Evolutionary conservation across 2,797 vertebrate species (phyloP).

Genomic region (Spondyliosoma cantharus): DNA sequence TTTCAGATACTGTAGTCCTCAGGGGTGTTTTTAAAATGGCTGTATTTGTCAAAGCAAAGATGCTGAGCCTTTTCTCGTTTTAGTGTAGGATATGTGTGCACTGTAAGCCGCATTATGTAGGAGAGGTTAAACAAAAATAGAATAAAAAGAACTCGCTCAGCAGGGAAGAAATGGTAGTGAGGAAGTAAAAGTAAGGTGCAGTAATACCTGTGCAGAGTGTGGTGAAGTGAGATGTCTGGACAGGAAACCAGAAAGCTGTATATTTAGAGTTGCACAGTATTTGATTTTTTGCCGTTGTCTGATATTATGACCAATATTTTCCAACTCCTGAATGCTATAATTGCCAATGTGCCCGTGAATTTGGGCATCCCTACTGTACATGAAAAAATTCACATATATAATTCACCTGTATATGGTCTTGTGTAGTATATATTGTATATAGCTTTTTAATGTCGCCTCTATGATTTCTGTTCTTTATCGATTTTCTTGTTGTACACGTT

Average conservation of each 20-base stretch:
- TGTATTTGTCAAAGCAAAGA: not conserved
- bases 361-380: too few species aligned
- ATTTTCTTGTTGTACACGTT: not conserved
- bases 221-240: not conserved
- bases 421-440: not conserved
- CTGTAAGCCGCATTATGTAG: not conserved
- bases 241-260: not conserved
- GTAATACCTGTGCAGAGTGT: not conserved
- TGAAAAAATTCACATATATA: not conserved
- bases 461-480: not conserved
- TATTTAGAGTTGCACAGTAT: too few species aligned
- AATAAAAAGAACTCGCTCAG: conserved; percentile 12
- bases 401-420: not conserved
- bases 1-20: conserved; percentile 18
- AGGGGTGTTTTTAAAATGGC: not conserved
- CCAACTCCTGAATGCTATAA: too few species aligned
- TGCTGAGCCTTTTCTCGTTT: not conserved
- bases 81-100: not conserved
- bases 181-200: not conserved
- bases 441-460: not conserved
- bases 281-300: too few species aligned
- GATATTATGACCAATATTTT: too few species aligned
- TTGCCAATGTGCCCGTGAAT: too few species aligned
- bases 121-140: not conserved
- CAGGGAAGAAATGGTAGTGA: not conserved